Conservation (phyloP, 2,797 vertebrate species). For the Pachyuromys duprasi region DNA sequence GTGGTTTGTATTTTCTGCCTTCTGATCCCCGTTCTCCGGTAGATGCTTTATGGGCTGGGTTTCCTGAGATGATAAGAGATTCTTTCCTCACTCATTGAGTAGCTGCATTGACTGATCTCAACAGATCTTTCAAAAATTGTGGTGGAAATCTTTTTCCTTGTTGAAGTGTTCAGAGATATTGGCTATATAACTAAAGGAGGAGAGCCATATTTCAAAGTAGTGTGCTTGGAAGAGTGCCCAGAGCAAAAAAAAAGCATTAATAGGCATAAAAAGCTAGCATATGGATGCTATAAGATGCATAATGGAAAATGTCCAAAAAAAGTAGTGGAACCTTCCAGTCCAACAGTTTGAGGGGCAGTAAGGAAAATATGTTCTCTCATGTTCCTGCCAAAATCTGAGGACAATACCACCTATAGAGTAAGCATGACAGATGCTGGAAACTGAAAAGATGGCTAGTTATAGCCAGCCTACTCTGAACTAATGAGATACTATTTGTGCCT, state of each 20-base stretch:
- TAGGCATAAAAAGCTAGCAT: constrained; percentile 81
- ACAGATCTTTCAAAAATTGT: constrained; percentile 73
- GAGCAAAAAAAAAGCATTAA: constrained; percentile 84
- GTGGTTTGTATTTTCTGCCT: constrained; percentile 62
- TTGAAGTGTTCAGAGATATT: constrained; percentile 74
- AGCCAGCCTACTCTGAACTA: constrained; percentile 59
- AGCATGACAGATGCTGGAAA: constrained; percentile 74
- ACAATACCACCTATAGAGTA: constrained; percentile 77
- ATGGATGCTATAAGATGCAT: constrained; percentile 84
- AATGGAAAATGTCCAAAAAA: constrained; percentile 83
- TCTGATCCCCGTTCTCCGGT: constrained; percentile 42
- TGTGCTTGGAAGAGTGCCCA: constrained; percentile 82
- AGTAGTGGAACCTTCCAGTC: constrained; percentile 81
- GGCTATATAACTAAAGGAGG: constrained; percentile 73
- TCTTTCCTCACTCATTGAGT: constrained; percentile 72
- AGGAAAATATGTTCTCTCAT: constrained; percentile 80
- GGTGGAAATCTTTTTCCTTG: constrained; percentile 69
- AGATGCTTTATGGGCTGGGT: constrained; percentile 59
- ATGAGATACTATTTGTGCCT: constrained; percentile 62
- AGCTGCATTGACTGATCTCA: constrained; percentile 65
- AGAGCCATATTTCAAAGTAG: constrained; percentile 76
- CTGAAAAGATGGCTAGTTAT: constrained; percentile 46
- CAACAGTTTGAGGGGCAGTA: constrained; percentile 69
- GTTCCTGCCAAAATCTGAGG: constrained; percentile 77
- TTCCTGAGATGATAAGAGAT: constrained; percentile 67